phyloP scores from a whole-genome alignment of 2,797 vertebrate genomes.

The Pangasius sanitwongsei region DNA sequence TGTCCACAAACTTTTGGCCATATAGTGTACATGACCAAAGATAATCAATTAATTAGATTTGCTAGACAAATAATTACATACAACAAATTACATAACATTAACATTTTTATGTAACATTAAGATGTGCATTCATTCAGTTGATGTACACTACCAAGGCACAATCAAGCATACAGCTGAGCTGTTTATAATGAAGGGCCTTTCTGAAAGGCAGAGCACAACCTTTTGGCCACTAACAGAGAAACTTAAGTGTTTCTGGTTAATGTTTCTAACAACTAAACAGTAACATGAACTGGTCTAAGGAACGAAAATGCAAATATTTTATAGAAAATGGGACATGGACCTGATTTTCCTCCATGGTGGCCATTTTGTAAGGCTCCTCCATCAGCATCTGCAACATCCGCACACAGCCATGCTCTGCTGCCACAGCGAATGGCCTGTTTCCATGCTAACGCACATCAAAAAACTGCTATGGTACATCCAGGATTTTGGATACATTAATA shows the following conservation, averaged over 20 bases:
- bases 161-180: neutral
- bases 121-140: neutral
- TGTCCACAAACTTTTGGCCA: neutral
- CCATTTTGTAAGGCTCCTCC: conserved; percentile 76
- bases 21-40: neutral
- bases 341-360: conserved; percentile 85
- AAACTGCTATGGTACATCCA: neutral
- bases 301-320: neutral
- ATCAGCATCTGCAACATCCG: conserved; percentile 80
- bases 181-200: neutral
- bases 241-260: neutral
- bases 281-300: neutral
- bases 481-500: neutral
- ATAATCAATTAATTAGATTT: neutral
- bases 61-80: too few species aligned
- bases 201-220: neutral
- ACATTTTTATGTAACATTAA: neutral
- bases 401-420: conserved; percentile 81
- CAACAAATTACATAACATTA: neutral
- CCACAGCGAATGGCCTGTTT: conserved; percentile 81
- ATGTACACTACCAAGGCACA: neutral
- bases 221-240: neutral
- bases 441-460: conserved; percentile 72
- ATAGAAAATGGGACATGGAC: conserved; percentile 63
- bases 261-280: neutral